Base-by-base conservation (phyloP, 2,113 vertebrate genomes). In the Pomatostomus ruficeps region DNA sequence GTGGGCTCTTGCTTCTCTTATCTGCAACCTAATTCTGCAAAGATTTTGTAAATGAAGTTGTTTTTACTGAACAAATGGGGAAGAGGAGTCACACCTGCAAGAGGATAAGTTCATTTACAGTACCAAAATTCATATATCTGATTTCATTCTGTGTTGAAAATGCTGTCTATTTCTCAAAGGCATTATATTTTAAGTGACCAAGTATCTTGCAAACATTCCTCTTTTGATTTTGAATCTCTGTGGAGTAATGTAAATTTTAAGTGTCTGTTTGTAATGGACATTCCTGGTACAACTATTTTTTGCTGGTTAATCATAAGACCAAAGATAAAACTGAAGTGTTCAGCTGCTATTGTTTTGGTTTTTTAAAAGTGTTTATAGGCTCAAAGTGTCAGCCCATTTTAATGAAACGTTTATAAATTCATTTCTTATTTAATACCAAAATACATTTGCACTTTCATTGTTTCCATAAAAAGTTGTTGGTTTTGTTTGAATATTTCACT, bases 361-460 rank as follows among this genome's bases (percentile, higher is more conserved):
- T 43, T 52, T 73, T 8, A 20, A 33, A 78, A 91, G 11, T 26
- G 17, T 92, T 95, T 74, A 24, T 75, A 95, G 97, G 68, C 71
- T 82, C 73, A 85, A 91, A 42, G 72, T 95, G 85, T 94, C 83
- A 90, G 81, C 57, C 25, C 29, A 33, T 92, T 93, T 91, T 81
- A 59, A 46, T 88, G n/a, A 85, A 52, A 93, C 5, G 0, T 94
- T 93, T 89, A 78, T 70, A 68, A 94, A 88, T 89, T 92, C 61
- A 49, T 96, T 94, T 97, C 80, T 61, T 97, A 73, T 97, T 96
- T 94, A 93, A 96, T 95, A 57, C 92, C 89, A 86, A 95, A 95
- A 73, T 96, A 95, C 88, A 95, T 95, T 95, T 97, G 97, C 97
- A 98, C 98, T 98, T 98, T 95, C 28, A 74, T 85, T 95, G 94